phyloP scores from a whole-genome alignment of 2,113 vertebrate species.

The Heterotis niloticus region DNA sequence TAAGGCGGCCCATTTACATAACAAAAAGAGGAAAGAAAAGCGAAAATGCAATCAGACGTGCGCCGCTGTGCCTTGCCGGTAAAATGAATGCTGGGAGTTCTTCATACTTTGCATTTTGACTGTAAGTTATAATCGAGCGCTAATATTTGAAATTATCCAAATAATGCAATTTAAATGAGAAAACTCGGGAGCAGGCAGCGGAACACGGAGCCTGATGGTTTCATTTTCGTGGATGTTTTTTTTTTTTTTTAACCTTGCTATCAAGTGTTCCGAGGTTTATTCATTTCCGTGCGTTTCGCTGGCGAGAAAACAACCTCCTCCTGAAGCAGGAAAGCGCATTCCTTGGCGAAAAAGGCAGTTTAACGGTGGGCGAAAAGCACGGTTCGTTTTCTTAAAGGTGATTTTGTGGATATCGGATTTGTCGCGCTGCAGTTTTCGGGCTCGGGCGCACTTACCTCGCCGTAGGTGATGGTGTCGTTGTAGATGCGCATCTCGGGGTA shows the following conservation, averaged over 20 bases:
- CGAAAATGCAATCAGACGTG: slow-evolving; percentile 15
- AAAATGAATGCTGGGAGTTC: background rate
- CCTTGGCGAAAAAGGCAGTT: background rate
- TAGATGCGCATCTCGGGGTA: slow-evolving; percentile 96
- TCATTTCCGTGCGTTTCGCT: background rate
- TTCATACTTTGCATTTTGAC: background rate
- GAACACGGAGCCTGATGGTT: background rate
- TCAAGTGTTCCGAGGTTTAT: slow-evolving; percentile 1
- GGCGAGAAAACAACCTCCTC: background rate
- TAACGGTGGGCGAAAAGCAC: background rate
- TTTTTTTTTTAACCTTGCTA: slow-evolving; percentile 3
- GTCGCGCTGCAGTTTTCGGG: too few species aligned
- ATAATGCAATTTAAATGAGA: slow-evolving; percentile 20
- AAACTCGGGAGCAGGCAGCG: background rate
- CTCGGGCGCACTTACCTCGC: slow-evolving; percentile 77
- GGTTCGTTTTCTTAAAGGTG: too few species aligned
- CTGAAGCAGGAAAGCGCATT: background rate
- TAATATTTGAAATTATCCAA: slow-evolving; percentile 23
- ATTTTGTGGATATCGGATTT: too few species aligned
- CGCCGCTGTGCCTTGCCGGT: background rate
- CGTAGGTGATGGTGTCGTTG: slow-evolving; percentile 94
- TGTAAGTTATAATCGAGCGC: slow-evolving; percentile 18
- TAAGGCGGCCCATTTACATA: slow-evolving; percentile 12
- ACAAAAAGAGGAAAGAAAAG: slow-evolving; percentile 11
- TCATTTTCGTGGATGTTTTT: background rate